Evolutionary conservation across 2,113 vertebrate species (phyloP).

Genomic region (Epinephelus moara): DNA sequence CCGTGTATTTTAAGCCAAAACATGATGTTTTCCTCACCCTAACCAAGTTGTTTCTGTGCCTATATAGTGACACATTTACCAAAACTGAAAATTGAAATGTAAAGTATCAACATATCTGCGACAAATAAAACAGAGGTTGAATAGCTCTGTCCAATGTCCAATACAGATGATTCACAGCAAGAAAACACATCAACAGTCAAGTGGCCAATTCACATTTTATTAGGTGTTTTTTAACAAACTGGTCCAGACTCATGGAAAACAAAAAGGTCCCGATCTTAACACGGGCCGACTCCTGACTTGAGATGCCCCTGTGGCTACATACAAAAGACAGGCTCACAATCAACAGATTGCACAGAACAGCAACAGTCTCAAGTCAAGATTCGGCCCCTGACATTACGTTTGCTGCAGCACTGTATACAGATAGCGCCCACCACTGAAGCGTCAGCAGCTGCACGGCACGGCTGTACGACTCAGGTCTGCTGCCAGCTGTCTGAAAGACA

Average conservation of each 20-base stretch:
- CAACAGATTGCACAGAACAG: slow-evolving; percentile 26
- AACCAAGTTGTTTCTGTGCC: too few relatives aligned
- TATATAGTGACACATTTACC: too few relatives aligned
- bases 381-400: slow-evolving; percentile 20
- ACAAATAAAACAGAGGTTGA: too few relatives aligned
- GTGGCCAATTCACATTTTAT: slow-evolving; percentile 55
- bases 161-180: background rate
- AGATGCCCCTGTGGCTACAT: slow-evolving; percentile 25
- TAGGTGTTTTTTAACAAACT: slow-evolving; percentile 60
- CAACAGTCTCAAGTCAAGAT: slow-evolving; percentile 34
- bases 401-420: slow-evolving; percentile 13
- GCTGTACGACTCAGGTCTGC: background rate
- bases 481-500: slow-evolving; percentile 1
- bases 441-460: slow-evolving; percentile 9
- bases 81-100: too few relatives aligned
- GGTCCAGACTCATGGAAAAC: slow-evolving; percentile 54
- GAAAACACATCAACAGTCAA: slow-evolving; percentile 18
- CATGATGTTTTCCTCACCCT: too few relatives aligned
- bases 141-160: background rate
- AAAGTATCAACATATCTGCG: too few relatives aligned
- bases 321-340: slow-evolving; percentile 25
- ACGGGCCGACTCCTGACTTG: slow-evolving; percentile 22
- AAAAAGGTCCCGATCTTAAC: slow-evolving; percentile 44
- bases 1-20: too few relatives aligned
- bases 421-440: background rate